Percentiles rank a stretch among this genome's conserved stretches.
Evolutionary conservation across 2,113 vertebrate species (phyloP).

Genomic region (Astur gentilis): DNA sequence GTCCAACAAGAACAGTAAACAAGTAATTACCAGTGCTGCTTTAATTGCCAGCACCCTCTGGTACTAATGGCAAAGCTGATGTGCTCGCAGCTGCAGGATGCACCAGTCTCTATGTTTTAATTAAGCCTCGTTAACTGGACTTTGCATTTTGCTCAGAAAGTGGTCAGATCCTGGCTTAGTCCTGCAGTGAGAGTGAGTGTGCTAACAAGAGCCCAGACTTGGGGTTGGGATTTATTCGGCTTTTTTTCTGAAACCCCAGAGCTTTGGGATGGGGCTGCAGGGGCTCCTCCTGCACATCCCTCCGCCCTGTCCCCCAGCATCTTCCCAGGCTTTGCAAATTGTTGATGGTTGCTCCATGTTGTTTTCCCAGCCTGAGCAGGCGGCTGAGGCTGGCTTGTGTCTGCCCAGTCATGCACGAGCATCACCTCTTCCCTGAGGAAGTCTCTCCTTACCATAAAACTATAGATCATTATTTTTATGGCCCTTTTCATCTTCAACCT

Average conservation of each 20-base stretch:
- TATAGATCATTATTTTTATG: neutral
- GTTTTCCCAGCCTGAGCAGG: neutral
- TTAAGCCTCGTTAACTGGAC: neutral
- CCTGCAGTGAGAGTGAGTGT: accelerated
- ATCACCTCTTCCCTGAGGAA: neutral
- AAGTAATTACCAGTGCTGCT: neutral
- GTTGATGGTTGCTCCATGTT: accelerated
- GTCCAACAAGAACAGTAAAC: neutral
- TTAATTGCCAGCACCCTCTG: neutral
- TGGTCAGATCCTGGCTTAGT: neutral
- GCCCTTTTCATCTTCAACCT: neutral
- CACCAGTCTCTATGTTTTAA: neutral
- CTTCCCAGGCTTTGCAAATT: neutral
- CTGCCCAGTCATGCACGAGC: neutral
- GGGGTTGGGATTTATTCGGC: neutral
- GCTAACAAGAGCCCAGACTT: neutral
- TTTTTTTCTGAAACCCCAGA: neutral
- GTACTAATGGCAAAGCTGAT: neutral
- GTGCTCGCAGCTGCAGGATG: neutral
- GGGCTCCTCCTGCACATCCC: neutral
- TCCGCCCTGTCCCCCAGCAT: no score
- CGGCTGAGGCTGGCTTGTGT: neutral
- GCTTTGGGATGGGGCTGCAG: accelerated
- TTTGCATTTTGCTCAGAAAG: neutral
- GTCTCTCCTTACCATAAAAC: neutral